Conservation (phyloP, 2,113 vertebrate genomes). For the Apteryx owenii region DNA sequence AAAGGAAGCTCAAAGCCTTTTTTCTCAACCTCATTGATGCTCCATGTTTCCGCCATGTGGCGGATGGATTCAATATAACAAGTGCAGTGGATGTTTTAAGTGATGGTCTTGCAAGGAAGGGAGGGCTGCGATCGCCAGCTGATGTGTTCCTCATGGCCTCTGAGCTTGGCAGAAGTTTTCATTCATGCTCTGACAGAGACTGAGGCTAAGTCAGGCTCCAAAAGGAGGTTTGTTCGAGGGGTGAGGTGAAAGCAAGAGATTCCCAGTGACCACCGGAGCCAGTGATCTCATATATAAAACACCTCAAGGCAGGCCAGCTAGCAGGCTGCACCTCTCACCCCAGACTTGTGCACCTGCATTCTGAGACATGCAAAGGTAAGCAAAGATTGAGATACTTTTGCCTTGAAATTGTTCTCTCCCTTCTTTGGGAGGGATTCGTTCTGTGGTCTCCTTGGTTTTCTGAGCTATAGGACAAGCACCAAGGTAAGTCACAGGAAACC, state of each 20-base stretch:
- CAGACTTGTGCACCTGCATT: neutral
- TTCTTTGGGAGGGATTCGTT: neutral
- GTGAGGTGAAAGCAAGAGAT: neutral
- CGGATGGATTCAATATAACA: neutral
- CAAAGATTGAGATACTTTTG: neutral
- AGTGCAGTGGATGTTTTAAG: neutral
- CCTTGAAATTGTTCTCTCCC: neutral
- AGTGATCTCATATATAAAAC: neutral
- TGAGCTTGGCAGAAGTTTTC: neutral
- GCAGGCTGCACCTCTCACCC: neutral
- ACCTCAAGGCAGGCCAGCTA: rapidly evolving
- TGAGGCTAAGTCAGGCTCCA: neutral
- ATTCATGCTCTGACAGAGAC: neutral
- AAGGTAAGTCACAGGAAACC: neutral
- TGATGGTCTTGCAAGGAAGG: rapidly evolving
- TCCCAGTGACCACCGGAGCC: neutral
- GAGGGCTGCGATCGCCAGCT: neutral
- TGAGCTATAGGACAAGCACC: neutral
- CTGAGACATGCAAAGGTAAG: rapidly evolving
- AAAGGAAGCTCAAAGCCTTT: neutral
- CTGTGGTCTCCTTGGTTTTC: neutral
- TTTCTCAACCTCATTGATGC: neutral
- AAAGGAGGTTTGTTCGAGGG: neutral
- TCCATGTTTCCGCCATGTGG: rapidly evolving
- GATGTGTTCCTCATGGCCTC: neutral